Percentiles rank a stretch among this genome's conserved stretches.
Conservation (phyloP, 2,113 vertebrate species). For the Sceloporus tristichus region DNA sequence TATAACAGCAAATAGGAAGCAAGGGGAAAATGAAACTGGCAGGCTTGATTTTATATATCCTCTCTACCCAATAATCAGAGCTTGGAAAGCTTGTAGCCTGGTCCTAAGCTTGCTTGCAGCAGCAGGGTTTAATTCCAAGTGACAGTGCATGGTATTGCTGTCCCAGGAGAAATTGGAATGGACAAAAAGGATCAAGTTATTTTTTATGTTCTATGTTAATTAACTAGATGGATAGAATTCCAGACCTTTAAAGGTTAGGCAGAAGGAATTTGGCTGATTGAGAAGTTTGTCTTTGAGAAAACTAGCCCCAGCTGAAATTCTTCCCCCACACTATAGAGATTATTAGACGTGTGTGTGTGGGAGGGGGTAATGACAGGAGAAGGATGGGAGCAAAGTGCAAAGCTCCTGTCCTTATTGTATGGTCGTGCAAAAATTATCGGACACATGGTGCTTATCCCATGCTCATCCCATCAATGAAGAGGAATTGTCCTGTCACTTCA, state of each 20-base stretch:
- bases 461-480: too few species aligned
- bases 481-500: too few species aligned
- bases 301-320: not conserved
- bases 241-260: not conserved
- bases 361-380: too few species aligned
- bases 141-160: too few species aligned
- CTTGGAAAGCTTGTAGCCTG: not conserved
- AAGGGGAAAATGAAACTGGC: conserved; percentile 11
- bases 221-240: not conserved
- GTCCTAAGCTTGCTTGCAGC: not conserved
- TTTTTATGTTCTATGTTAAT: not conserved
- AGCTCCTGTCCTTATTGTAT: too few species aligned
- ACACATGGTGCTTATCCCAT: too few species aligned
- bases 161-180: not conserved
- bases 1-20: conserved; percentile 12
- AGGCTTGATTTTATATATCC: not conserved
- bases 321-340: too few species aligned
- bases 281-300: not conserved
- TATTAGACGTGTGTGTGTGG: too few species aligned
- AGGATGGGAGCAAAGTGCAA: too few species aligned
- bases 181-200: not conserved
- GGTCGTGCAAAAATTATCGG: too few species aligned
- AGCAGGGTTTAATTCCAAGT: not conserved
- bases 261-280: not conserved
- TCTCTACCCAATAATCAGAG: not conserved